Conservation (phyloP, 1,140 invertebrate genomes). For the Halesus radiatus region DNA sequence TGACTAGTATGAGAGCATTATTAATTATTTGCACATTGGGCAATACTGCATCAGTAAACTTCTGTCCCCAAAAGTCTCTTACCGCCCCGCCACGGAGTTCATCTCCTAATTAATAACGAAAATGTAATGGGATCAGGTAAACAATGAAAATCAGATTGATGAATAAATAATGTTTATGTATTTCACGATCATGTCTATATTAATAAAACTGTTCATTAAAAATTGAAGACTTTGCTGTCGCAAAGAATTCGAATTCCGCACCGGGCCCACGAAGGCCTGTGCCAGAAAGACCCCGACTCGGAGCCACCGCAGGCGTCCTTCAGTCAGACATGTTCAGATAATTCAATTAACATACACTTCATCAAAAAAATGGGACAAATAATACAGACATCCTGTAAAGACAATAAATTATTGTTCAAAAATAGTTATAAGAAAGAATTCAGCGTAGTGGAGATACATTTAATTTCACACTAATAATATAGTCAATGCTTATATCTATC, state of each 20-base stretch:
- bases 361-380: conserved; percentile 53
- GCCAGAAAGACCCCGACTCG: no score
- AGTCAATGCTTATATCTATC: conserved; percentile 57
- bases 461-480: conserved; percentile 56
- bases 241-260: not conserved
- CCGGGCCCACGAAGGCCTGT: no score
- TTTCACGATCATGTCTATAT: conserved; percentile 46
- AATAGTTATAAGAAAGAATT: conserved; percentile 55
- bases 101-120: no score
- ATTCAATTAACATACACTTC: conserved; percentile 46
- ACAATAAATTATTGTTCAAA: conserved; percentile 58
- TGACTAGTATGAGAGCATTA: no score
- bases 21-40: no score
- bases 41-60: no score
- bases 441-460: conserved; percentile 56
- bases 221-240: no score
- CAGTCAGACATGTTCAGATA: conserved; percentile 37
- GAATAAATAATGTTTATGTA: conserved; percentile 58
- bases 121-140: not conserved
- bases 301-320: no score
- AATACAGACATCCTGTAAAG: conserved; percentile 51
- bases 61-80: no score
- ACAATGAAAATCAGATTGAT: conserved; percentile 37
- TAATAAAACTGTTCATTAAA: not conserved
- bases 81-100: no score